Evolutionary conservation across 2,797 vertebrate species (phyloP).

Genomic region (Nyctalus aviator): DNA sequence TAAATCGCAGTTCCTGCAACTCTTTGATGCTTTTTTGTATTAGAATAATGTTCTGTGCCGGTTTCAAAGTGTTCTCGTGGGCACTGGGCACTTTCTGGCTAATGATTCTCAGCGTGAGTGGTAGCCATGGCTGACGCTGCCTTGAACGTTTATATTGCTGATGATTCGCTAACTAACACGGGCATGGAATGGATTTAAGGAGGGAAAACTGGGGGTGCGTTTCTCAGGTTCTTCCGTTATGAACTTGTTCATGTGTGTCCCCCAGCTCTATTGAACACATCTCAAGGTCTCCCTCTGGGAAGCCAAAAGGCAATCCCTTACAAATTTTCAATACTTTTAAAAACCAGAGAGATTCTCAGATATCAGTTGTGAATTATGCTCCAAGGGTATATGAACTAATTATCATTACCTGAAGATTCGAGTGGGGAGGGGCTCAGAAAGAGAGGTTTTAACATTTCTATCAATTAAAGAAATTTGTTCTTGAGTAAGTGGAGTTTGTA

Average conservation of each 20-base stretch:
- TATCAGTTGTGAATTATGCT: slow-evolving; percentile 26
- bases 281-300: not conserved
- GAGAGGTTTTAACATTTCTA: not conserved
- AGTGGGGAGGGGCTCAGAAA: not conserved
- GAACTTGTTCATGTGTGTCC: not conserved
- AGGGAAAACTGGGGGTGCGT: not conserved
- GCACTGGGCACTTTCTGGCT: not conserved
- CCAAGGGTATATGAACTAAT: slow-evolving; percentile 11
- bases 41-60: not conserved
- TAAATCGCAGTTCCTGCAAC: not conserved
- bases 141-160: not conserved
- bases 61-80: not conserved
- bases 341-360: slow-evolving; percentile 16
- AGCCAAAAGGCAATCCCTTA: not conserved
- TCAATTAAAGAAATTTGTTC: not conserved
- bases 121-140: not conserved
- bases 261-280: not conserved
- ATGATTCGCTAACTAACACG: not conserved
- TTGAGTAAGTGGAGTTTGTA: not conserved
- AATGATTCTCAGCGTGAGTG: not conserved
- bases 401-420: not conserved
- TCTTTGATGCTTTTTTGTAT: not conserved
- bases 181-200: not conserved
- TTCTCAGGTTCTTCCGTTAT: not conserved
- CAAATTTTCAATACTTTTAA: not conserved